Conservation (phyloP, 2,113 vertebrate genomes). For the Hiodon alosoides region DNA sequence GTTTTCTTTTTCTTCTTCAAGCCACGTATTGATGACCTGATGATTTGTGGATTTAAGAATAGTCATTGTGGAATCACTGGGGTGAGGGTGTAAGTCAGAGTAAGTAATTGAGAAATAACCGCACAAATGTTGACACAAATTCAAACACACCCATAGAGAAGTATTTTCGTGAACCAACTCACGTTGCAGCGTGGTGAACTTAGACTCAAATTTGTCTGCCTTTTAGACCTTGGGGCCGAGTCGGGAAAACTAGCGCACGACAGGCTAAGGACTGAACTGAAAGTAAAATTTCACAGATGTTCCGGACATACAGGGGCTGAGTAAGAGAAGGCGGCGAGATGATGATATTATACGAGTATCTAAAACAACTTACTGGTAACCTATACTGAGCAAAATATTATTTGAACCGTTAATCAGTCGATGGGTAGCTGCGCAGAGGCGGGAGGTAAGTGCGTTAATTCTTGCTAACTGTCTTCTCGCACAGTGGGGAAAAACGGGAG, state of each 20-base stretch:
- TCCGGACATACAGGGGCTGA: background rate
- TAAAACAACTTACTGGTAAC: background rate
- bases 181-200: background rate
- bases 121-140: background rate
- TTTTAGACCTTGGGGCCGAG: conserved; percentile 19
- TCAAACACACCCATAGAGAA: too few species aligned
- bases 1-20: too few species aligned
- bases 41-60: too few species aligned
- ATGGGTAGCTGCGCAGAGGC: background rate
- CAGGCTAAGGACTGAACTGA: conserved; percentile 14
- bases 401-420: background rate
- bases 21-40: too few species aligned
- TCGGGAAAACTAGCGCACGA: conserved; percentile 21
- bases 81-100: background rate
- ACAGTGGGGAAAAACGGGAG: too few species aligned
- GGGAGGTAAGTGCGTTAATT: too few species aligned
- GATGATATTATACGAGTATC: background rate
- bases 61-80: background rate
- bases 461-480: too few species aligned
- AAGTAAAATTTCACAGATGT: conserved; percentile 28
- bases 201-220: background rate
- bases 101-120: background rate
- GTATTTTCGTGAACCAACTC: background rate
- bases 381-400: background rate
- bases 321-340: background rate